Evolutionary conservation across 1,140 invertebrate genomes (phyloP).

Genomic region (Nebria ingens): DNA sequence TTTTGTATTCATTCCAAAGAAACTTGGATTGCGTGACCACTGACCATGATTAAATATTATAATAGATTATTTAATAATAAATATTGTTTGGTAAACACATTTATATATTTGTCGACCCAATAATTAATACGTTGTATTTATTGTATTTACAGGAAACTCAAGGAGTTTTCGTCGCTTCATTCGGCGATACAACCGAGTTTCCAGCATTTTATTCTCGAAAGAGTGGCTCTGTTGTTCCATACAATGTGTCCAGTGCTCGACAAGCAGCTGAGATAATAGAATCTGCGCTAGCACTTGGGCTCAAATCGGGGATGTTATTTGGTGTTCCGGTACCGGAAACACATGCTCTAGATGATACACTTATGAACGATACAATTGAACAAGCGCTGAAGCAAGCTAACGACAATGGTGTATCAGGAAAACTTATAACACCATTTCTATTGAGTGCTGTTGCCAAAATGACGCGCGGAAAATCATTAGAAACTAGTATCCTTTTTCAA

Average conservation of each 20-base stretch:
- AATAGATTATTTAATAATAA: too few species aligned
- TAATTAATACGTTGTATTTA: too few species aligned
- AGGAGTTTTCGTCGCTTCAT: slow-evolving; percentile 81
- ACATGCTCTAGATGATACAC: slow-evolving; percentile 46
- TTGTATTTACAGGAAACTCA: slow-evolving; percentile 67
- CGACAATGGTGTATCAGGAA: slow-evolving; percentile 57
- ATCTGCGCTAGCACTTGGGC: slow-evolving; percentile 41
- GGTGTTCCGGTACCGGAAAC: slow-evolving; percentile 82
- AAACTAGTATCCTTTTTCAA: slow-evolving; percentile 55
- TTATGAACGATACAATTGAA: slow-evolving; percentile 60
- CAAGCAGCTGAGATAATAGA: slow-evolving; percentile 64
- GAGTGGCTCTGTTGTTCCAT: slow-evolving; percentile 60
- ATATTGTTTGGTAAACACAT: too few species aligned
- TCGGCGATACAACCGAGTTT: slow-evolving; percentile 52
- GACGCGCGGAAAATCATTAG: slow-evolving; percentile 69
- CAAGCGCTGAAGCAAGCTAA: slow-evolving; percentile 59
- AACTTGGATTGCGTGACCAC: too few species aligned
- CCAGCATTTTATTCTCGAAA: slow-evolving; percentile 83
- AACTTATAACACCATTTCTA: slow-evolving; percentile 88
- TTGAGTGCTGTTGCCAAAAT: slow-evolving; percentile 63
- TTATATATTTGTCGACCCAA: too few species aligned
- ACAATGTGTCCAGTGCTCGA: slow-evolving; percentile 45
- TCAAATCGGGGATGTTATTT: slow-evolving; percentile 75
- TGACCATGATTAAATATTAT: too few species aligned
- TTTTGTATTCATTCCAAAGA: too few species aligned